Conservation (phyloP, 1,140 invertebrate genomes). For the Macrobrachium nipponense region DNA sequence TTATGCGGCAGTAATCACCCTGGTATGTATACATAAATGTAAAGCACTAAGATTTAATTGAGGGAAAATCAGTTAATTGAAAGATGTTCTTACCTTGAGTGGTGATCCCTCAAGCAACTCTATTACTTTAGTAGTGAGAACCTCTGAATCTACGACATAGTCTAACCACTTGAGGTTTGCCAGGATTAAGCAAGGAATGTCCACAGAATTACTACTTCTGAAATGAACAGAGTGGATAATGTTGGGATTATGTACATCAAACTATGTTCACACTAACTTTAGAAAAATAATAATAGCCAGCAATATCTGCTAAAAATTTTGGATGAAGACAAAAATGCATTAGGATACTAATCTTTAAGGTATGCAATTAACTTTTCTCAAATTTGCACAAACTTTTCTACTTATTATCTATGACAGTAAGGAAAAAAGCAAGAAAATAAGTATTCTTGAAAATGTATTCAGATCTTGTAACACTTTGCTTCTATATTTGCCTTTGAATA, state of each 20-base stretch:
- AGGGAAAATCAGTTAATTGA: neutral
- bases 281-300: neutral
- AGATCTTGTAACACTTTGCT: no score
- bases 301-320: neutral
- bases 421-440: neutral
- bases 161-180: constrained; percentile 63
- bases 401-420: neutral
- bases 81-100: constrained; percentile 29
- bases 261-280: no score
- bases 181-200: constrained; percentile 55
- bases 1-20: no score
- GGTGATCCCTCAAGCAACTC: constrained; percentile 59
- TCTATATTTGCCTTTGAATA: no score
- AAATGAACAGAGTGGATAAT: neutral
- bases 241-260: no score
- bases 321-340: neutral
- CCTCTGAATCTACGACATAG: constrained; percentile 47
- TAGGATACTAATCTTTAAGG: no score
- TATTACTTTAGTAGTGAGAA: constrained; percentile 58
- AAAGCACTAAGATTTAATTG: neutral
- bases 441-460: neutral
- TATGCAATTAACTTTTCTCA: no score
- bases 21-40: no score
- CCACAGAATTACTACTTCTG: constrained; percentile 35
- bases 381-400: no score